Conservation (phyloP, 1,140 invertebrate genomes). For the Hypsibius dujardini region DNA sequence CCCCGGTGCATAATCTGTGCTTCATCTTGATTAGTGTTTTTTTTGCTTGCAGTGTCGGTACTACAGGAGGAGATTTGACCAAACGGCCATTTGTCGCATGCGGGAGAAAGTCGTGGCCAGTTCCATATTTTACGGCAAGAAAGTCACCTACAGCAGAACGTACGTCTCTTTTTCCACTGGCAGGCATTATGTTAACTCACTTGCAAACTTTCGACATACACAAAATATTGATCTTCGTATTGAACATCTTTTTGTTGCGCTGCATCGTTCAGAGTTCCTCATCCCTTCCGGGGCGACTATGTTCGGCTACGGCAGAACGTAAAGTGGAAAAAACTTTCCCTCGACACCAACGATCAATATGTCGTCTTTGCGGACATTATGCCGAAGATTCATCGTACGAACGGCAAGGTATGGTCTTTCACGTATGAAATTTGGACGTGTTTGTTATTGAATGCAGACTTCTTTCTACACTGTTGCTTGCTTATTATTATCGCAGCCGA, state of each 20-base stretch:
- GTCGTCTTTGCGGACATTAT: conserved; percentile 75
- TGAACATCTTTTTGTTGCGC: neutral
- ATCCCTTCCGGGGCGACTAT: conserved; percentile 73
- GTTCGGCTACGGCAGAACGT: conserved; percentile 58
- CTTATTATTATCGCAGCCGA: conserved; percentile 41
- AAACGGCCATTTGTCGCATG: conserved; percentile 60
- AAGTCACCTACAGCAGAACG: conserved; percentile 58
- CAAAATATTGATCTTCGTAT: neutral
- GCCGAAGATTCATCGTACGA: conserved; percentile 60
- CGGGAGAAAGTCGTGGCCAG: conserved; percentile 72
- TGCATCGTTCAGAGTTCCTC: conserved; percentile 45
- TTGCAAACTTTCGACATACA: conserved; percentile 16
- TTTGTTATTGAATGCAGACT: conserved; percentile 14
- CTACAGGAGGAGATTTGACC: conserved; percentile 58
- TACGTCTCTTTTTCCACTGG: conserved; percentile 28
- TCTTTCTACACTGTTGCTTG: conserved; percentile 19
- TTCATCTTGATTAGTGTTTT: conserved; percentile 17
- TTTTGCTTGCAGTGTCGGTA: conserved; percentile 45
- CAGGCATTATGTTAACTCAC: conserved; percentile 11
- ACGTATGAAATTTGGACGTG: conserved; percentile 11
- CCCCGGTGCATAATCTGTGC: neutral
- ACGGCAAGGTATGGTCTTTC: conserved; percentile 46
- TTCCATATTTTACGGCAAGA: conserved; percentile 64
- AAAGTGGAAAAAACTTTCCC: conserved; percentile 59
- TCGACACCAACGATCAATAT: conserved; percentile 57